Evolutionary conservation across 2,888 invertebrate genomes (phyloP).

Genomic region (Trachelus iudaicus): DNA sequence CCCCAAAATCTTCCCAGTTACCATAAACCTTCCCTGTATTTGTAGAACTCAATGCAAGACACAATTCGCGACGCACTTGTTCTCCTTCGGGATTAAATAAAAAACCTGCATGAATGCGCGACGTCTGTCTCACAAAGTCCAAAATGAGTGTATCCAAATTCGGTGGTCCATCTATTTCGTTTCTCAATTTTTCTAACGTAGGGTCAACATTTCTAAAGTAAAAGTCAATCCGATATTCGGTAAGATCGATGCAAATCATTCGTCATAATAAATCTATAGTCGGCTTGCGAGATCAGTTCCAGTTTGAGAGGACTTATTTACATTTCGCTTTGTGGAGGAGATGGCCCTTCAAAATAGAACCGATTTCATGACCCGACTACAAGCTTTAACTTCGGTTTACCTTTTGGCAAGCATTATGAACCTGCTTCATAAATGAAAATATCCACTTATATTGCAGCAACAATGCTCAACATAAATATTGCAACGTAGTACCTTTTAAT

Average conservation of each 20-base stretch:
- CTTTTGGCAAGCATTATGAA: not conserved
- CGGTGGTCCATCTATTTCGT: slow-evolving; percentile 43
- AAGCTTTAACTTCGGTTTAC: not conserved
- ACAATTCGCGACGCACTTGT: slow-evolving; percentile 45
- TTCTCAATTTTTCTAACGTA: slow-evolving; percentile 48
- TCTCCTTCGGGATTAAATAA: slow-evolving; percentile 49
- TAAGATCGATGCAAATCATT: not conserved
- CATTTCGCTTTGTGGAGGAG: no score
- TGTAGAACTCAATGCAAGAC: slow-evolving; percentile 50
- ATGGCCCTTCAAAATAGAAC: no score
- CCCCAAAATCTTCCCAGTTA: slow-evolving; percentile 58
- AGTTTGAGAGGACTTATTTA: no score
- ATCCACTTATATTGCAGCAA: not conserved
- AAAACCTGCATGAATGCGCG: slow-evolving; percentile 50
- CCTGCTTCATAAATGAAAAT: not conserved
- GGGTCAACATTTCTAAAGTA: slow-evolving; percentile 42
- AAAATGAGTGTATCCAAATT: slow-evolving; percentile 40
- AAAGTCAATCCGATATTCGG: not conserved
- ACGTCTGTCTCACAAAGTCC: slow-evolving; percentile 35
- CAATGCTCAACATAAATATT: not conserved
- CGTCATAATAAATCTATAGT: not conserved
- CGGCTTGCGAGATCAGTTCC: no score
- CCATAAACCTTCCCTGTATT: slow-evolving; percentile 46
- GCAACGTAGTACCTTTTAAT: not conserved
- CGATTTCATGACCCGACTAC: no score